Conservation (phyloP, 2,797 vertebrate genomes). For the Sarcoramphus papa region DNA sequence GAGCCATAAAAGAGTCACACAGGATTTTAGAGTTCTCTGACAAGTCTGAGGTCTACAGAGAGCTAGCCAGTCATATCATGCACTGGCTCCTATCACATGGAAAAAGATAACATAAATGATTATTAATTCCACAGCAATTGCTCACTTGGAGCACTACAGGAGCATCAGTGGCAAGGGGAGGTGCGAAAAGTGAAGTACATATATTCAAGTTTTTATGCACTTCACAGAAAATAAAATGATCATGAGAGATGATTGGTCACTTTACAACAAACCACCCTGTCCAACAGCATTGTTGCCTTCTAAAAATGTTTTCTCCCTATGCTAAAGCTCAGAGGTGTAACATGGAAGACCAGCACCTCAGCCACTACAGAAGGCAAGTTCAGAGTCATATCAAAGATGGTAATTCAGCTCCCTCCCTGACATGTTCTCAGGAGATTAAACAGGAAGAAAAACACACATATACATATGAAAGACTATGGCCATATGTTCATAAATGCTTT, state of each 20-base stretch:
- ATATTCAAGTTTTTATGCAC: accelerated
- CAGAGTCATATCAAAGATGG: background rate
- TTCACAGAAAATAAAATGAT: background rate
- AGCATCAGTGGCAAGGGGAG: accelerated
- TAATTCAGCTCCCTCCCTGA: background rate
- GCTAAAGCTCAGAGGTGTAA: background rate
- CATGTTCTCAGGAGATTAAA: background rate
- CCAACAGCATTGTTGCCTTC: background rate
- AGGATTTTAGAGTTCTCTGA: background rate
- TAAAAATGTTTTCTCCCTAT: background rate
- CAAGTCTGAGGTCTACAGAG: background rate
- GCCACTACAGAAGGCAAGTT: background rate
- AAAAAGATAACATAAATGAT: background rate
- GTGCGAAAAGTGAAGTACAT: background rate
- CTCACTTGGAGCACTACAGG: background rate
- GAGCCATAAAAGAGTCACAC: background rate
- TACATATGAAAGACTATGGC: background rate
- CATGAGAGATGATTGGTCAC: background rate
- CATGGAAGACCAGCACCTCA: background rate
- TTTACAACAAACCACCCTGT: background rate
- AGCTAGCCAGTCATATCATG: accelerated
- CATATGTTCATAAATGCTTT: background rate
- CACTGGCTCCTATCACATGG: background rate
- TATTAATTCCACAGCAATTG: background rate
- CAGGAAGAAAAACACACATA: background rate